These are phyloP conservation scores for Tinea trinotella DNA, from an alignment of 2,888 invertebrate species.

Conservation along the genomic window DNA sequence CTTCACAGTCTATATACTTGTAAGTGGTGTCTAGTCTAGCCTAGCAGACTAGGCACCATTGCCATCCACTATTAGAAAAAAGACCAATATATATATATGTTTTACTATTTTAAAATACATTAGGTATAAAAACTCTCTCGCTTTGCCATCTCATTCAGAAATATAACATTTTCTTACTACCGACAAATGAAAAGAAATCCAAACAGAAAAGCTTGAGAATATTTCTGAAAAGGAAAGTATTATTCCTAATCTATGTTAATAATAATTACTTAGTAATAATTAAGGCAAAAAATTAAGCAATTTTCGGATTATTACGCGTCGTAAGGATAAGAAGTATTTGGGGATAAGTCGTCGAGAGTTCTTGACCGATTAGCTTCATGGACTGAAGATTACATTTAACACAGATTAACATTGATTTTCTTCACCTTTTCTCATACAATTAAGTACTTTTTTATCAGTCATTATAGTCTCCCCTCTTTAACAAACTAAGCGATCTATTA, in stretches of 20 bases:
- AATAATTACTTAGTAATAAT: not conserved
- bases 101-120: too few relatives aligned
- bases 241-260: not conserved
- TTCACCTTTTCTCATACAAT: not conserved
- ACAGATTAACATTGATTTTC: not conserved
- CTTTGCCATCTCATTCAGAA: too few relatives aligned
- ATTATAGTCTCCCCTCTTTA: not conserved
- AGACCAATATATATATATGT: too few relatives aligned
- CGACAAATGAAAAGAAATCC: too few relatives aligned
- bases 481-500: not conserved
- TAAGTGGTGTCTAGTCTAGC: too few relatives aligned
- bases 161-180: too few relatives aligned
- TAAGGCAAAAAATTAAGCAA: not conserved
- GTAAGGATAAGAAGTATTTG: not conserved
- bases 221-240: not conserved
- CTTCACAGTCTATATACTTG: too few relatives aligned
- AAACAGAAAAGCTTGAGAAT: too few relatives aligned
- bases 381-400: slow-evolving; percentile 3
- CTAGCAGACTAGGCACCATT: too few relatives aligned
- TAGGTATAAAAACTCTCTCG: too few relatives aligned
- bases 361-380: slow-evolving; percentile 1
- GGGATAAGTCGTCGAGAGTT: not conserved
- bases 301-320: not conserved
- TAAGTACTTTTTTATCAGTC: not conserved
- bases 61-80: too few relatives aligned